Percentiles rank a stretch among this genome's conserved stretches.
Conservation (phyloP, 2,888 invertebrate genomes). For the Ennomos quercinarius region DNA sequence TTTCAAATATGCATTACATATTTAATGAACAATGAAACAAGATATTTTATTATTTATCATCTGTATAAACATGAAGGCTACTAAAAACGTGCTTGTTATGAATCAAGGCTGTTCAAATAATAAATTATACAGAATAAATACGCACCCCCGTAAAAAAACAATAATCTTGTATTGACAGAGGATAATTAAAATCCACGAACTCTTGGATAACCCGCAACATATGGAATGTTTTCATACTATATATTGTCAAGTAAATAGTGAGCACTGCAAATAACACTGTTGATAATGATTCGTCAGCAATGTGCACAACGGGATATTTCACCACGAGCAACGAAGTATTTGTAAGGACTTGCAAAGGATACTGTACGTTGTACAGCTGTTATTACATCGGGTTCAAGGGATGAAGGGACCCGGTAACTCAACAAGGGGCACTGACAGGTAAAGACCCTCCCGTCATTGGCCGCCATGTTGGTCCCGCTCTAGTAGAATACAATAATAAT, state of each 20-base stretch:
- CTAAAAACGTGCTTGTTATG: no score
- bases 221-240: conserved; percentile 54
- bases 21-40: no score
- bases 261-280: conserved; percentile 53
- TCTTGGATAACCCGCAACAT: conserved; percentile 51
- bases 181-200: conserved; percentile 58
- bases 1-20: no score
- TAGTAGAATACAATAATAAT: conserved; percentile 25
- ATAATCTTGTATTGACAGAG: conserved; percentile 49
- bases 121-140: conserved; percentile 16
- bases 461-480: conserved; percentile 20
- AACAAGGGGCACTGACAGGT: conserved; percentile 60
- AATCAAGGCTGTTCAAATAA: no score
- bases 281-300: conserved; percentile 43
- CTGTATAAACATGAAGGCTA: no score
- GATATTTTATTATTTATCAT: no score
- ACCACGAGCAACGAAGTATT: conserved; percentile 42
- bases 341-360: conserved; percentile 32
- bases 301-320: conserved; percentile 16
- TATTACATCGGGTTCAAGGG: conserved; percentile 25
- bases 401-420: conserved; percentile 16
- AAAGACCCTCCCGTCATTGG: conserved; percentile 45
- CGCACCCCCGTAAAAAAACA: conserved; percentile 51
- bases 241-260: conserved; percentile 45
- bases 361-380: conserved; percentile 47